phyloP scores from a whole-genome alignment of 2,888 invertebrate species.

The Eupithecia insigniata region DNA sequence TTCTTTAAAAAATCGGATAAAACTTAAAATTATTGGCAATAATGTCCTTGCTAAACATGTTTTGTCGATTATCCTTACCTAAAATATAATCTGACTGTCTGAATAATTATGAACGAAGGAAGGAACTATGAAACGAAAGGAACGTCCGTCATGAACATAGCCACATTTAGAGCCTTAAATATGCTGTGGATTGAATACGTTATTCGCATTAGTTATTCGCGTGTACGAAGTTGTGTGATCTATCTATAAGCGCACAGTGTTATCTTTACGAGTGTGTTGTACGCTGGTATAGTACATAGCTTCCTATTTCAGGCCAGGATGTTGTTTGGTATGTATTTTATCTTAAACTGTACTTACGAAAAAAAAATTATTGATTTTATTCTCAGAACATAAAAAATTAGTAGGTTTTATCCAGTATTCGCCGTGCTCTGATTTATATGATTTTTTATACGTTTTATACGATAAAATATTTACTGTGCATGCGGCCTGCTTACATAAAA shows the following conservation, averaged over 20 bases:
- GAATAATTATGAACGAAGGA: no score
- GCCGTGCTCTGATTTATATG: neutral
- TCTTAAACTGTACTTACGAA: neutral
- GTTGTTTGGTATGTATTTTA: neutral
- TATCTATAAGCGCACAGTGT: neutral
- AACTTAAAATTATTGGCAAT: no score
- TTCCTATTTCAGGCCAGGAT: conserved; percentile 3
- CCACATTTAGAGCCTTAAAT: neutral
- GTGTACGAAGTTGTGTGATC: neutral
- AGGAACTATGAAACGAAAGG: no score
- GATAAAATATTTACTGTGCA: no score
- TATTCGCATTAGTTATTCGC: neutral
- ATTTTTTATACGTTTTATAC: no score
- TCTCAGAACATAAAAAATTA: neutral
- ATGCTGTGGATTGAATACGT: neutral
- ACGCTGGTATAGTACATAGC: neutral
- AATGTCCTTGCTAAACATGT: no score
- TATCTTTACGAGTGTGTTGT: neutral
- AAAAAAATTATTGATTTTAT: neutral
- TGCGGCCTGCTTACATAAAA: no score
- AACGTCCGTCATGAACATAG: no score
- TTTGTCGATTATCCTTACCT: no score
- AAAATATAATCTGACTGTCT: no score
- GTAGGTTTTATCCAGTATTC: neutral
- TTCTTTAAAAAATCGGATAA: no score